Base-by-base conservation (phyloP, 1,140 invertebrate genomes). In the Meloidogyne chitwoodi region DNA sequence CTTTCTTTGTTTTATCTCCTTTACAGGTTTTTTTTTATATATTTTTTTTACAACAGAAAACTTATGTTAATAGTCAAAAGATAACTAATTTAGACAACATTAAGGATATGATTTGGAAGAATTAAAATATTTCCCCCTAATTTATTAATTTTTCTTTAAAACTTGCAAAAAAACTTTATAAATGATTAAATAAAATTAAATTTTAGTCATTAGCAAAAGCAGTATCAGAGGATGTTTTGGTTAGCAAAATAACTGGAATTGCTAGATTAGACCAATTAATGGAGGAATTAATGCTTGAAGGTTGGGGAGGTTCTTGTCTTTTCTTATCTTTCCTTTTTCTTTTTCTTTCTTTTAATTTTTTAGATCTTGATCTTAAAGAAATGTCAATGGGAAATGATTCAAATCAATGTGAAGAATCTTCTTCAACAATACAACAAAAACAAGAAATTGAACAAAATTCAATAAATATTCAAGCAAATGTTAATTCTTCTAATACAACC, bases 211-310 rank as follows among this genome's bases (percentile, higher is more conserved):
- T 87, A 12, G 86, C 85, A 26, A 87, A 86, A 74, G 81, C 81
- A 16, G 76, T 86, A 14, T 83, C 81, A 0, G 85, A 86, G 66
- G 85, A 86, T 77, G 81, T 86, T 11, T 69, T 86, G 68, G 78
- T 86, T 71, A 77, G 85, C 0, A 87, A 87, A 76, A 56, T 86
- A 62, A 86, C 79, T 26, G 85, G 85, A 61, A 80, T 86, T 16
- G 85, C 85, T 6, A 63, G 81, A 62, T 77, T 86, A 12, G 85
- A 86, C 71, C 70, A 77, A 24, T 65, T 86, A 44, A 86, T 86
- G 85, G 84, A 86, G 34, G 85, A 86, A 64, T 65, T 87, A 48
- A 87, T 86, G 29, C 77, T 86, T 27, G 85, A 80, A 73, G 84
- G 83, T 79, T 26, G 19, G 74, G 65, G 65, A 67, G 29, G 29